These are phyloP conservation scores for Macrosoma leucophasiata DNA, from an alignment of 2,888 invertebrate genomes.

Conservation along the genomic window DNA sequence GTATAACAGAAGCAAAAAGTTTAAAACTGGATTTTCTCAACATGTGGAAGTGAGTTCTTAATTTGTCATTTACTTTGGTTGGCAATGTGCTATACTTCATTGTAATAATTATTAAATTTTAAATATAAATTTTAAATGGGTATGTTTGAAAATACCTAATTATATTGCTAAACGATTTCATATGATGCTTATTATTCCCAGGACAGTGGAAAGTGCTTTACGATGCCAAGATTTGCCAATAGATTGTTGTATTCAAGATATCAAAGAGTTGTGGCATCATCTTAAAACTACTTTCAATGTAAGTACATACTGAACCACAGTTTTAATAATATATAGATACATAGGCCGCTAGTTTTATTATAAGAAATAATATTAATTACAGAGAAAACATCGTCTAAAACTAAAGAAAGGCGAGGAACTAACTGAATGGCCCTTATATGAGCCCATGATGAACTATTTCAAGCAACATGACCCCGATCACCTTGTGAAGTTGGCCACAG, in stretches of 20 bases:
- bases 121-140: too few species aligned
- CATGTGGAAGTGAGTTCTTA: conserved; percentile 55
- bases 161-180: too few species aligned
- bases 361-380: conserved; percentile 22
- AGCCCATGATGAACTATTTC: conserved; percentile 46
- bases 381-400: conserved; percentile 59
- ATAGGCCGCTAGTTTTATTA: too few species aligned
- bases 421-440: conserved; percentile 53
- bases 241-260: conserved; percentile 63
- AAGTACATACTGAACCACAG: conserved; percentile 33
- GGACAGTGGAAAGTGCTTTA: conserved; percentile 57
- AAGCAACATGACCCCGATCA: conserved; percentile 44
- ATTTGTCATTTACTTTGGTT: too few species aligned
- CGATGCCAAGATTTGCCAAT: conserved; percentile 49
- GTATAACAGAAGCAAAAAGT: conserved; percentile 47
- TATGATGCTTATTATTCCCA: conserved; percentile 38
- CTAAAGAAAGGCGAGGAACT: conserved; percentile 38
- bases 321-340: too few species aligned
- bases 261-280: conserved; percentile 63
- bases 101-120: too few species aligned
- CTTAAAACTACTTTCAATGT: conserved; percentile 58
- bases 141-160: too few species aligned
- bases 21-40: conserved; percentile 44
- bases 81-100: too few species aligned
- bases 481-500: conserved; percentile 39